Base-by-base conservation (phyloP, 2,113 vertebrate species). In the Tupaia chinensis region DNA sequence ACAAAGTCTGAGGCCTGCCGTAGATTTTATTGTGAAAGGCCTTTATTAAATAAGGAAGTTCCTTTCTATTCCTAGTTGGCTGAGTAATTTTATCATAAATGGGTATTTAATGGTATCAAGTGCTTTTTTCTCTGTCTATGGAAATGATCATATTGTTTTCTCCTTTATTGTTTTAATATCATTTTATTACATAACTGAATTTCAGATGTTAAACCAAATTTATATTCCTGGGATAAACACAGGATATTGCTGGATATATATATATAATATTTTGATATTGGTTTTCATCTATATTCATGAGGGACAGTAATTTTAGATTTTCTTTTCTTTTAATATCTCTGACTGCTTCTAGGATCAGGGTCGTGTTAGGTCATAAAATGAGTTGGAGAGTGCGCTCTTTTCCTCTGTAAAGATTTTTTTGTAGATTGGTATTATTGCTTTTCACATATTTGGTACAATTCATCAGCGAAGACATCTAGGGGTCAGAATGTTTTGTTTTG, bases 141-240 rank as follows among this genome's bases (percentile, higher is more conserved):
- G 87, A 80, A 11, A 88, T 56, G 10, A 87, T 94, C 27, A 23
- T 80, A 77, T 87, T 89, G 65, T 93, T 97, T 96, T 91, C 66
- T 93, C 29, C 72, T 97, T 95, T 87, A 90, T 84, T 95, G 73
- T 85, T 53, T 96, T 92, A 95, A 87, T 72, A 87, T 85, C 17
- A 79, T 66, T 61, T 82, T 83, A 91, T 91, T 95, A 69, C 44
- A 83, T 74, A 94, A 89, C 69, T 65, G 44, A 89, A 77, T 96
- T 97, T 96, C 94, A 95, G 74, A 96, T 91, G 96, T 86, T 89
- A 91, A 73, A 58, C 73, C 83, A 93, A 93, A 85, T 79, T 73
- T 94, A 53, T 70, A 92, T 94, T 89, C 44, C 94, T 93, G 44
- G 27, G 66, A 58, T 81, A 95, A 97, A 95, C 70, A 95, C 79